These are phyloP conservation scores for Acromyrmex heyeri DNA, from an alignment of 1,140 invertebrate species.

Conservation along the genomic window DNA sequence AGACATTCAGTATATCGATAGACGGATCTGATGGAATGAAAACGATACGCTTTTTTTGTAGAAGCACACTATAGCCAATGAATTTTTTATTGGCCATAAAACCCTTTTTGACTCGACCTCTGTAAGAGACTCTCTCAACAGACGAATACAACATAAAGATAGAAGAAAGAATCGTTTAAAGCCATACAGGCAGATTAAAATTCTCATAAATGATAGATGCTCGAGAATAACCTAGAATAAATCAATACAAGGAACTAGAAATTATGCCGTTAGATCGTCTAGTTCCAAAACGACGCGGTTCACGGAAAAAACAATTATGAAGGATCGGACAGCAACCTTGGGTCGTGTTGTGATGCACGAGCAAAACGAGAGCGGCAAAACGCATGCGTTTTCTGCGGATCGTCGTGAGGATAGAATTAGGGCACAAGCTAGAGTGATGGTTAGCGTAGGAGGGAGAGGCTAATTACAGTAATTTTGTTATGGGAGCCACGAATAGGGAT, in stretches of 20 bases:
- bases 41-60: constrained; percentile 46
- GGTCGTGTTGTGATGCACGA: constrained; percentile 19
- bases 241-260: constrained; percentile 41
- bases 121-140: not conserved
- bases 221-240: constrained; percentile 30
- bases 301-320: constrained; percentile 48
- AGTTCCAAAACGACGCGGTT: constrained; percentile 32
- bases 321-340: constrained; percentile 57
- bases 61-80: constrained; percentile 7
- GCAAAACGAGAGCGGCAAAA: constrained; percentile 39
- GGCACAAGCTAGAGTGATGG: constrained; percentile 74
- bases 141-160: constrained; percentile 4
- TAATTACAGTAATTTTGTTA: constrained; percentile 83
- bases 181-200: constrained; percentile 43
- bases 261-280: constrained; percentile 61
- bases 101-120: not conserved
- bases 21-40: constrained; percentile 40
- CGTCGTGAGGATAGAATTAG: constrained; percentile 74
- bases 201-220: constrained; percentile 49
- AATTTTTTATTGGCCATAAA: constrained; percentile 54
- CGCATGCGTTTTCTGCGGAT: constrained; percentile 14
- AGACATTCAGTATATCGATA: constrained; percentile 55
- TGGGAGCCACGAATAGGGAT: constrained; percentile 72
- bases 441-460: constrained; percentile 81
- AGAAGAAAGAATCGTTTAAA: constrained; percentile 41